Evolutionary conservation across 2,888 invertebrate species (phyloP).

Genomic region (Colletes collaris): DNA sequence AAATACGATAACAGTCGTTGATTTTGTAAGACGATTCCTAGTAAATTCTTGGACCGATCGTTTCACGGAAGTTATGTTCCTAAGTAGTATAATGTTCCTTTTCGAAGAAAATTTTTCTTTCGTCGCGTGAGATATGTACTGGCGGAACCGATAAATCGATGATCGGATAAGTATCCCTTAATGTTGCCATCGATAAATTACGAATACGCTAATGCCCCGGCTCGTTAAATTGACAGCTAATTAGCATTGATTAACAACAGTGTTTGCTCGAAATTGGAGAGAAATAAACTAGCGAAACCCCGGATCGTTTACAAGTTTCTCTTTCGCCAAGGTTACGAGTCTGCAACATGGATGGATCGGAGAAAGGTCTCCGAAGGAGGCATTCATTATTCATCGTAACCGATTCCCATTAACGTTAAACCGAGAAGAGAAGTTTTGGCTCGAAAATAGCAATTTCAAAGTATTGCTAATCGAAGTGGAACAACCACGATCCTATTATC

Average conservation of each 20-base stretch:
- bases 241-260: not conserved
- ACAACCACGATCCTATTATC: no score
- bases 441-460: not conserved
- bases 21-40: no score
- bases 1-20: no score
- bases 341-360: not conserved
- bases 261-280: not conserved
- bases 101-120: no score
- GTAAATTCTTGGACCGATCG: no score
- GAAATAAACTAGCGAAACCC: not conserved
- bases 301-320: slow-evolving; percentile 3
- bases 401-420: not conserved
- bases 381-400: not conserved
- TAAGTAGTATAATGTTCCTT: no score
- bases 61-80: no score
- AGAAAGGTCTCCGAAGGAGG: slow-evolving; percentile 1
- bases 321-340: slow-evolving; percentile 2
- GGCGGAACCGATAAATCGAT: not conserved
- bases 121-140: no score
- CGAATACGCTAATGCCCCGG: not conserved
- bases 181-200: slow-evolving; percentile 1
- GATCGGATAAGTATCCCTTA: slow-evolving; percentile 9
- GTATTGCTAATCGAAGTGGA: not conserved
- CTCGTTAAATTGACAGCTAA: not conserved
- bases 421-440: not conserved